These are phyloP conservation scores for Rutpela maculata DNA, from an alignment of 2,888 invertebrate genomes.

Conservation along the genomic window DNA sequence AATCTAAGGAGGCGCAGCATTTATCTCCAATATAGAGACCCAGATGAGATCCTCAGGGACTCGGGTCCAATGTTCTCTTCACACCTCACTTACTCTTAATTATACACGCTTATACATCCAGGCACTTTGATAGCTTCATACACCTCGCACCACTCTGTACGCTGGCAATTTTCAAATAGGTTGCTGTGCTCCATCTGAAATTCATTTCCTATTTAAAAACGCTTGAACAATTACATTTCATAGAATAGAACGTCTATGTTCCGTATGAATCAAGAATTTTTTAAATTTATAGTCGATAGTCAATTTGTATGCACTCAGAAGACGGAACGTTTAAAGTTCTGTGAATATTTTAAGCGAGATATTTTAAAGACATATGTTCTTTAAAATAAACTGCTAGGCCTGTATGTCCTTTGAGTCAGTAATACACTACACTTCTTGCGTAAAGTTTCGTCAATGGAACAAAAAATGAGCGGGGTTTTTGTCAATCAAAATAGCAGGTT, in stretches of 20 bases:
- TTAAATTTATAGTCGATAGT: not conserved
- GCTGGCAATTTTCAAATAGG: slow-evolving; percentile 44
- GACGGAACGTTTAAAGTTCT: not conserved
- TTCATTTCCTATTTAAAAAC: slow-evolving; percentile 35
- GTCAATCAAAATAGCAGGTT: no score
- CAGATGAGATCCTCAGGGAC: slow-evolving; percentile 69
- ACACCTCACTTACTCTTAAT: slow-evolving; percentile 73
- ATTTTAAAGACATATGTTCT: no score
- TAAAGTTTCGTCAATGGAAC: no score
- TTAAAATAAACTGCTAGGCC: no score
- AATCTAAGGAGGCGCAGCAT: slow-evolving; percentile 62
- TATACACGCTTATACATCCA: slow-evolving; percentile 66
- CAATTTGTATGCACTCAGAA: not conserved
- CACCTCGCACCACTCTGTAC: slow-evolving; percentile 27
- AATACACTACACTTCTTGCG: no score
- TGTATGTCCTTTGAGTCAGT: no score
- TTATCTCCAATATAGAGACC: slow-evolving; percentile 67
- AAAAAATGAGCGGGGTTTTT: no score
- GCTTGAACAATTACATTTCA: slow-evolving; percentile 25
- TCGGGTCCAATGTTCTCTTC: slow-evolving; percentile 69
- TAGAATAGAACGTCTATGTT: not conserved
- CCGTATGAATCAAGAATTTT: not conserved
- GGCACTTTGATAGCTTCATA: slow-evolving; percentile 45
- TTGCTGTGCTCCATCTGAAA: slow-evolving; percentile 22
- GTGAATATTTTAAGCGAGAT: no score